These are phyloP conservation scores for Lophura nycthemera DNA, from an alignment of 2,113 vertebrate species.

Conservation along the genomic window DNA sequence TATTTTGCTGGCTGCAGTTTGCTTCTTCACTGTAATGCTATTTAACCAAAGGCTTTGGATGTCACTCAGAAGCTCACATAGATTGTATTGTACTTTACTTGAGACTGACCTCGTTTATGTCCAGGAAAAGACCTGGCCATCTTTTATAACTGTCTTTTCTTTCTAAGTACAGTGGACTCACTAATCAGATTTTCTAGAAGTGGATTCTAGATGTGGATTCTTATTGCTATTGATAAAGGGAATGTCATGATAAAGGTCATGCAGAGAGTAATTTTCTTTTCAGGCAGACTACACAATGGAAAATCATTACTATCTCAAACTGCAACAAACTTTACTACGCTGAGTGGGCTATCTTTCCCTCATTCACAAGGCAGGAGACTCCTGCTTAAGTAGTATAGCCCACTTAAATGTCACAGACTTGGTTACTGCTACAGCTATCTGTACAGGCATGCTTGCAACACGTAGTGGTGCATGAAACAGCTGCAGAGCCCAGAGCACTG, in stretches of 20 bases:
- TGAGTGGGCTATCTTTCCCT: neutral
- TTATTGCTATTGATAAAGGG: neutral
- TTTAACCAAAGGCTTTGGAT: conserved; percentile 27
- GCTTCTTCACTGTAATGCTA: neutral
- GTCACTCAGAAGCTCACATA: neutral
- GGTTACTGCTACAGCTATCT: neutral
- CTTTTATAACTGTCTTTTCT: neutral
- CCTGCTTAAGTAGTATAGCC: neutral
- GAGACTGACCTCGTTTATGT: neutral
- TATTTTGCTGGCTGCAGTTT: neutral
- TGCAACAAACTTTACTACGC: neutral
- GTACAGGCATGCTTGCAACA: neutral
- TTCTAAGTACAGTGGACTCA: neutral
- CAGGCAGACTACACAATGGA: neutral
- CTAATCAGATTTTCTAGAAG: neutral
- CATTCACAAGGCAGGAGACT: neutral
- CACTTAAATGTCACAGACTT: neutral
- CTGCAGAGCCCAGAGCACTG: neutral
- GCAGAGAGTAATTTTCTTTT: neutral
- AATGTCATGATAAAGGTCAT: neutral
- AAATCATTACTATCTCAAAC: neutral
- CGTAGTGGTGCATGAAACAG: accelerated
- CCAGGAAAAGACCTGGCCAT: neutral
- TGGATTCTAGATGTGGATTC: neutral
- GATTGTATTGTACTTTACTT: neutral